A percentile compares a stretch with the other conserved stretches of the same genome.
These are phyloP conservation scores for Alligator mississippiensis DNA, from an alignment of 2,113 vertebrate genomes.

Conservation along the genomic window DNA sequence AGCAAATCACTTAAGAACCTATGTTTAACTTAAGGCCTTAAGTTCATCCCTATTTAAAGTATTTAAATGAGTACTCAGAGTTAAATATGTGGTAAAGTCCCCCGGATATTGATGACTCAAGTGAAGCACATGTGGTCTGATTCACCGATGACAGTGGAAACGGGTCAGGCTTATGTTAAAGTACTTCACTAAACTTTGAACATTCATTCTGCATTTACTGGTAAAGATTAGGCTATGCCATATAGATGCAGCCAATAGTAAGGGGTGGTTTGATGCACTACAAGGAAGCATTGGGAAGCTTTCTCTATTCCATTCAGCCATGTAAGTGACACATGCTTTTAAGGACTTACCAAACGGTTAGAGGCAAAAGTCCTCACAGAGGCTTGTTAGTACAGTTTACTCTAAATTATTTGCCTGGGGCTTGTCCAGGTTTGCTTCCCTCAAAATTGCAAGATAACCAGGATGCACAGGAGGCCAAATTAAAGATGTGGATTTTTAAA, in stretches of 20 bases:
- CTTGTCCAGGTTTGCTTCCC: not conserved
- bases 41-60: not conserved
- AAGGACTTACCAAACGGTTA: not conserved
- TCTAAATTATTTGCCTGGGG: not conserved
- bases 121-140: not conserved
- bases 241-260: not conserved
- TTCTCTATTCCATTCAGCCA: not conserved
- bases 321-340: not conserved
- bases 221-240: not conserved
- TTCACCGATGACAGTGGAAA: fast-evolving
- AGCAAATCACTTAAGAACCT: not conserved
- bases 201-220: not conserved
- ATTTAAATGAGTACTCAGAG: not conserved
- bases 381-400: not conserved
- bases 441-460: not conserved
- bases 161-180: not conserved
- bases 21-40: not conserved
- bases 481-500: not conserved
- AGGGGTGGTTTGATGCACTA: not conserved
- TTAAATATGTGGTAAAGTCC: not conserved
- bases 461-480: not conserved
- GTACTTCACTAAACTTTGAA: not conserved
- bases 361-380: not conserved
- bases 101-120: not conserved
- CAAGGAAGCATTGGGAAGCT: not conserved